Base-by-base conservation (phyloP, 2,797 vertebrate genomes). In the Astyanax mexicanus region DNA sequence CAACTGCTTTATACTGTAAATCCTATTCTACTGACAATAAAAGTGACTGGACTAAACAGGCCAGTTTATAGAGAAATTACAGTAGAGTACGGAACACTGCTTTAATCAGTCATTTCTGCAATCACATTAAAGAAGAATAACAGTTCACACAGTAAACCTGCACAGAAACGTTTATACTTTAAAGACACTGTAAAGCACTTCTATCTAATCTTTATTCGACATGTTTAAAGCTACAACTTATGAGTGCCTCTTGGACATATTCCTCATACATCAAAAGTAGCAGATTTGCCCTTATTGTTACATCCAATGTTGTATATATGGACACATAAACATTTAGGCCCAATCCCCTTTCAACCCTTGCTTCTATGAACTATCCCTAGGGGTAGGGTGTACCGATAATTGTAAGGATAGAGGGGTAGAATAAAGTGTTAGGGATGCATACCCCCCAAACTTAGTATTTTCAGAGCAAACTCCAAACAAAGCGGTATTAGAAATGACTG, bases 181-280 rank as follows among this genome's bases (percentile, higher is more conserved):
- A 49, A 70, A 47, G 37, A 70, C 21, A n/a, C n/a, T n/a, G n/a
- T n/a, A n/a, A n/a, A 65, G 29, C 44, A 60, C 60, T 62, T 44
- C 10, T 37, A 21, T 60, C 51, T 51, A 70, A 62, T 44, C 27
- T 42, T 42, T 62, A 66, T 58, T 67, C 58, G 40, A 49, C 51
- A 66, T 72, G 47, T 57, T 70, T 62, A 37, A 29, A 77, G 44
- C 42, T 62, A n/a, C 29, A 72, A 44, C 47, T 75, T 44, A 57
- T 17, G 68, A 42, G n/a, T n/a, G 25, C n/a, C 17, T 25, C 4
- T 21, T n/a, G 38, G 13, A 21, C 58, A 44, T n/a, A n/a, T 40
- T 55, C 65, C 37, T 54, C 60, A 58, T 51, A 74, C 38, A 44
- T 55, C 52, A 62, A 40, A 35, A 44, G 10, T 45, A 68, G 52